Percentiles rank a stretch among this genome's conserved stretches.
Evolutionary conservation across 92 coral and sea anemone genomes (phyloP).

Genomic region (Zoanthus gigantus): DNA sequence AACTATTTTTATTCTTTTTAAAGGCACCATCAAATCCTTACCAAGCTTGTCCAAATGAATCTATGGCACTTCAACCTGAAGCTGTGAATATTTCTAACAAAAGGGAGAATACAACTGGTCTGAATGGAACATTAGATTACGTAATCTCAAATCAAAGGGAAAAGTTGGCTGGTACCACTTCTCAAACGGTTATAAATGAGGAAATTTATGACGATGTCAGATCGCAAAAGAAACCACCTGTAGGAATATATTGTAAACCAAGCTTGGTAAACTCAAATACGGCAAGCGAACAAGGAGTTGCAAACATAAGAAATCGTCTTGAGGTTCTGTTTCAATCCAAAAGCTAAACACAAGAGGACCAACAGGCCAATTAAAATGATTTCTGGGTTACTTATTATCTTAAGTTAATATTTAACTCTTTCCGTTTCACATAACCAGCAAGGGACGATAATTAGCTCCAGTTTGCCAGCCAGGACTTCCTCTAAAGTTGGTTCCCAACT

Average conservation of each 20-base stretch:
- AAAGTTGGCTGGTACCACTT: background rate
- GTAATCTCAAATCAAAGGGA: background rate
- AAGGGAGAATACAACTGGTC: background rate
- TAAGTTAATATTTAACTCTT: too few species aligned
- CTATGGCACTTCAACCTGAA: background rate
- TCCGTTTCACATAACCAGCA: too few species aligned
- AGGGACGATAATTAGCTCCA: too few species aligned
- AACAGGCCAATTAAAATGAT: too few species aligned
- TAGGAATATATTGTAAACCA: background rate
- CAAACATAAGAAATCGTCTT: background rate
- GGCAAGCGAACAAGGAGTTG: background rate
- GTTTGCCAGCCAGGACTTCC: too few species aligned
- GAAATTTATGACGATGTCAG: background rate
- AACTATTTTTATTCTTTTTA: background rate
- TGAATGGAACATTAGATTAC: background rate
- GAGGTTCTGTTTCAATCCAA: background rate
- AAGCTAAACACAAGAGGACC: background rate
- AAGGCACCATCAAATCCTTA: background rate
- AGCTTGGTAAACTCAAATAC: background rate
- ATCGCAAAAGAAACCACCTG: background rate
- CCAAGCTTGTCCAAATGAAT: background rate
- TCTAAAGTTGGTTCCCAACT: too few species aligned
- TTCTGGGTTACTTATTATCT: too few species aligned
- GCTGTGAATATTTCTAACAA: background rate
- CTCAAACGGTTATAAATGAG: background rate